phyloP scores from a whole-genome alignment of 2,888 invertebrate species.

The Micropterix aruncella region DNA sequence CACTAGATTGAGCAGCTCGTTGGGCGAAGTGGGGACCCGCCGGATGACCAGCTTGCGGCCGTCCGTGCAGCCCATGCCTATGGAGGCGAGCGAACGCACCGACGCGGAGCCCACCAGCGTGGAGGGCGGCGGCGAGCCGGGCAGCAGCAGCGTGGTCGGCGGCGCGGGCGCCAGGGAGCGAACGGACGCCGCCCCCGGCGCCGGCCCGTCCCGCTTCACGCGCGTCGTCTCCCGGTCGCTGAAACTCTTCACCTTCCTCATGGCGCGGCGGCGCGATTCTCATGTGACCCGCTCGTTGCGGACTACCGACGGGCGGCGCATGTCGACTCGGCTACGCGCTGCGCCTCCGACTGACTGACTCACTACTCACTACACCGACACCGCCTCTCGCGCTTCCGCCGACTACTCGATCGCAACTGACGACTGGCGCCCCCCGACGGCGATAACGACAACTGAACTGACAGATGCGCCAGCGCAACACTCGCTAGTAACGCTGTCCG shows the following conservation, averaged over 20 bases:
- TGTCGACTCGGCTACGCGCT: slow-evolving; percentile 24
- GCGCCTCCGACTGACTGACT: slow-evolving; percentile 30
- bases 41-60: slow-evolving; percentile 74
- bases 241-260: slow-evolving; percentile 38
- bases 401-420: slow-evolving; percentile 20
- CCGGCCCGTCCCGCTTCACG: slow-evolving; percentile 17
- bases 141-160: slow-evolving; percentile 31
- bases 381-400: slow-evolving; percentile 34
- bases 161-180: slow-evolving; percentile 22
- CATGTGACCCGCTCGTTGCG: slow-evolving; percentile 1
- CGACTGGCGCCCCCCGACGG: slow-evolving; percentile 29
- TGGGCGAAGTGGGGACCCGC: slow-evolving; percentile 72
- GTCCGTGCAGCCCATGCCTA: slow-evolving; percentile 81
- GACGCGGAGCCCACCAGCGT: slow-evolving; percentile 48
- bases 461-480: too few species aligned
- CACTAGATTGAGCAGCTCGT: slow-evolving; percentile 73
- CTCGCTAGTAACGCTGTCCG: too few species aligned
- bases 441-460: too few species aligned
- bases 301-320: neutral
- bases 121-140: slow-evolving; percentile 22
- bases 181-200: slow-evolving; percentile 27
- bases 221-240: slow-evolving; percentile 34
- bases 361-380: slow-evolving; percentile 28
- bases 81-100: slow-evolving; percentile 66
- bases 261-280: slow-evolving; percentile 33